A percentile compares a stretch with the other conserved stretches of the same genome.
These are phyloP conservation scores for Vollenhovia emeryi DNA, from an alignment of 1,140 invertebrate species.

Conservation along the genomic window DNA sequence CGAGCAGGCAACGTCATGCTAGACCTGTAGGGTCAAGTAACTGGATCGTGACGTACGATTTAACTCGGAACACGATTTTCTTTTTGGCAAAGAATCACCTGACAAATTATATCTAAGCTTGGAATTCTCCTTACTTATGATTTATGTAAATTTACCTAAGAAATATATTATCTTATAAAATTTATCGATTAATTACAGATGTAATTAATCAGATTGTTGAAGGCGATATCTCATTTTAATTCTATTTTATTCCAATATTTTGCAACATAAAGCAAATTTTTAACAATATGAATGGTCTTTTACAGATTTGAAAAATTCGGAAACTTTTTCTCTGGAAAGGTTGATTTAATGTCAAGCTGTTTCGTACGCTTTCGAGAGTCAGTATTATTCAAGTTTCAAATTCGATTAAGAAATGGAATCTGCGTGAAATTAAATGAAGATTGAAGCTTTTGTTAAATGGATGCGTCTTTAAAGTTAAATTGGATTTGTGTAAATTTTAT, in stretches of 20 bases:
- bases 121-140: background rate
- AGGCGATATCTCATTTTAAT: background rate
- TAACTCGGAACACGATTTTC: conserved; percentile 43
- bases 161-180: background rate
- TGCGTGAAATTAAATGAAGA: conserved; percentile 4
- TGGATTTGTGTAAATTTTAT: background rate
- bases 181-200: conserved; percentile 19
- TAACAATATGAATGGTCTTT: background rate
- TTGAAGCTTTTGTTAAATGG: background rate
- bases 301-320: background rate
- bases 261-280: background rate
- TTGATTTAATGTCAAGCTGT: background rate
- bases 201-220: background rate
- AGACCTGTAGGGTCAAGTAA: conserved; percentile 67
- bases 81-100: conserved; percentile 18
- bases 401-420: background rate
- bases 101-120: conserved; percentile 25
- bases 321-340: background rate
- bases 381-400: background rate
- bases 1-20: conserved; percentile 17
- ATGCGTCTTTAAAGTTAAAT: background rate
- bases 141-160: background rate
- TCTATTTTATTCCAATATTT: background rate
- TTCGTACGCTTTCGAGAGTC: background rate
- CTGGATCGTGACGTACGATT: conserved; percentile 70